These are phyloP conservation scores for Drosophila nasuta DNA, from an alignment of 1,140 invertebrate genomes.

Conservation along the genomic window DNA sequence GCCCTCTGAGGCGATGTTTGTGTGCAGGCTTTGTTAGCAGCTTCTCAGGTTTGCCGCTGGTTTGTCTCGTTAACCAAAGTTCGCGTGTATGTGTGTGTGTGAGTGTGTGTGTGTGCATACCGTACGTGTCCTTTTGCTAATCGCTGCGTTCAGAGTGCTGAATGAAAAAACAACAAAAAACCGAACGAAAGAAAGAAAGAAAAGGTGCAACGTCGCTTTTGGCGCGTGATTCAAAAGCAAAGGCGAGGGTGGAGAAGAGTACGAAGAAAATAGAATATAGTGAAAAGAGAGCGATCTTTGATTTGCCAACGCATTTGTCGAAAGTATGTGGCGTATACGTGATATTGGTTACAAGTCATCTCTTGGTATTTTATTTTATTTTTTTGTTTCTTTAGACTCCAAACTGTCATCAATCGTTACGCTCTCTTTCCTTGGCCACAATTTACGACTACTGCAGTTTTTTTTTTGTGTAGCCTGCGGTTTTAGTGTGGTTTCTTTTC, in stretches of 20 bases:
- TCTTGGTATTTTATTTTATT: not conserved
- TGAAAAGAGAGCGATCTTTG: slow-evolving; percentile 43
- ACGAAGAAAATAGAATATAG: not conserved
- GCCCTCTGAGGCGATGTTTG: not conserved
- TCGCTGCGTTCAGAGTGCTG: slow-evolving; percentile 64
- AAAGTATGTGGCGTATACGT: slow-evolving; percentile 45
- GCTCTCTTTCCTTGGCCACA: slow-evolving; percentile 1
- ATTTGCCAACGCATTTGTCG: slow-evolving; percentile 40
- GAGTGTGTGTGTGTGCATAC: slow-evolving; percentile 30
- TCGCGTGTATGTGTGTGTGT: slow-evolving; percentile 17
- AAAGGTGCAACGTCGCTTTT: slow-evolving; percentile 53
- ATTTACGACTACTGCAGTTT: slow-evolving; percentile 4
- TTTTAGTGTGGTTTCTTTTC: slow-evolving; percentile 3
- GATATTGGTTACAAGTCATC: slow-evolving; percentile 5
- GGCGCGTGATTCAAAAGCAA: slow-evolving; percentile 53
- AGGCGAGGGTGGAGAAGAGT: not conserved
- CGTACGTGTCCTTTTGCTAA: slow-evolving; percentile 74
- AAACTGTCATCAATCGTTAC: not conserved
- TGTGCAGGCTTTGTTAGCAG: slow-evolving; percentile 15
- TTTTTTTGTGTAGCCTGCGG: not conserved
- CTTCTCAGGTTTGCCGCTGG: slow-evolving; percentile 44
- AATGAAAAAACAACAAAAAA: slow-evolving; percentile 30
- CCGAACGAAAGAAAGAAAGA: slow-evolving; percentile 20
- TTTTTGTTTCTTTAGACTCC: not conserved
- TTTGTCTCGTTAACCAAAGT: slow-evolving; percentile 66